Evolutionary conservation across 2,888 invertebrate species (phyloP).

Genomic region (Andrena trimmerana): DNA sequence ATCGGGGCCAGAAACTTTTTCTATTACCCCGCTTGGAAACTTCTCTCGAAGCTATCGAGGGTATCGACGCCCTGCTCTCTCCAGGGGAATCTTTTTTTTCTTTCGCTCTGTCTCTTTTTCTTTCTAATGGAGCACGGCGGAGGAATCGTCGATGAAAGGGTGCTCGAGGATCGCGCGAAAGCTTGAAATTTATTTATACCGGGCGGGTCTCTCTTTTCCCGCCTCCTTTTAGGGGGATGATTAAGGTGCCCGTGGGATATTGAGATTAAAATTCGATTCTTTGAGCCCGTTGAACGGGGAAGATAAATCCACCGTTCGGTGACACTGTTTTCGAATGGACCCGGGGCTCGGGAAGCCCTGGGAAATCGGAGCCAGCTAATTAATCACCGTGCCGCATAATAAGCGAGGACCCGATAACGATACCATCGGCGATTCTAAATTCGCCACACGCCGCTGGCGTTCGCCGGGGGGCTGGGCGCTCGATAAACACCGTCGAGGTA

Average conservation of each 20-base stretch:
- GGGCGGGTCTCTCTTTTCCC: too few species aligned
- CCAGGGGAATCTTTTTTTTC: conserved; percentile 20
- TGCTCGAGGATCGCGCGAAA: background rate
- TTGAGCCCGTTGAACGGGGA: background rate
- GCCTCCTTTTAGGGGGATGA: too few species aligned
- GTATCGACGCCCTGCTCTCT: conserved; percentile 49
- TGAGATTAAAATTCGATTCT: too few species aligned
- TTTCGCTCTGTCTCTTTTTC: background rate
- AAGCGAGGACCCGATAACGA: conserved; percentile 57
- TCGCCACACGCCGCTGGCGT: conserved; percentile 58
- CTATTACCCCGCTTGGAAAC: conserved; percentile 65
- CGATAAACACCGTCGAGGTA: conserved; percentile 43
- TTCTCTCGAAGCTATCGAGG: conserved; percentile 56
- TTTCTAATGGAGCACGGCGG: background rate
- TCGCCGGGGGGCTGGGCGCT: conserved; percentile 42
- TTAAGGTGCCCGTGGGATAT: too few species aligned
- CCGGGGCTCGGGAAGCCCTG: background rate
- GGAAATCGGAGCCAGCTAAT: conserved; percentile 30
- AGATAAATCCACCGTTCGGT: background rate
- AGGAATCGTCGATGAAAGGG: conserved; percentile 3
- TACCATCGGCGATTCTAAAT: conserved; percentile 69
- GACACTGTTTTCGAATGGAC: conserved; percentile 10
- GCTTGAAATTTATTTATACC: conserved; percentile 10
- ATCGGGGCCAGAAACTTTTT: conserved; percentile 64
- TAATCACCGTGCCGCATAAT: conserved; percentile 41